Base-by-base conservation (phyloP, 2,113 vertebrate genomes). In the Peromyscus polionotus region DNA sequence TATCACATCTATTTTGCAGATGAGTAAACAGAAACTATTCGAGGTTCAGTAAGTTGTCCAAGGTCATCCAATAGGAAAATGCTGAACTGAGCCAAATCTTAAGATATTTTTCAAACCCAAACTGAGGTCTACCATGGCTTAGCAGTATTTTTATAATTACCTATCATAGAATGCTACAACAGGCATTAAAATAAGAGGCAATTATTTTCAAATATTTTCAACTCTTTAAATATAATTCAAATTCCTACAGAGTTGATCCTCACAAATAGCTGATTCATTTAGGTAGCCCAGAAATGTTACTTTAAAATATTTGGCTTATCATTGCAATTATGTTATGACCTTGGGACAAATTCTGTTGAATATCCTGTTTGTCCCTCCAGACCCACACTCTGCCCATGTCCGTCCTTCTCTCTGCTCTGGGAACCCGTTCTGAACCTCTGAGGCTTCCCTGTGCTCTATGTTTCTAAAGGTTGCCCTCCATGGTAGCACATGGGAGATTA, bases 1-100 rank as follows among this genome's bases (percentile, higher is more conserved):
- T 95, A 93, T 79, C 88, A 83, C 48, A 89, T 83, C 48, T 97
- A 83, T 87, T 97, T 96, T 97, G 85, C n/a, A 96, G 48, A 91
- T 89, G 68, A 88, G 81, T 87, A 91, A 93, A 93, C 26, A 92
- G 94, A 94, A 95, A n/a, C 72, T 96, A 86, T 89, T 67, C 87
- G 51, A 93, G 20, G 77, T 88, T 95, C 85, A 65, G n/a, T 36
- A 85, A 96, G 59, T 83, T 96, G 28, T 28, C 28, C 45, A 90
- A 68, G 83, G 73, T 92, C 57, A 95, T 65, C 87, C 92, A 93
- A 75, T 67, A 28, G n/a, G 80, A 97, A 92, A 86, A 12, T 6
- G 6, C 14, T 77, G 42, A 91, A 8, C 3, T 12, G 68, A 86
- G 54, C 81, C 67, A 93, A 83, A 89, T 3, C 68, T 2, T 39